These are phyloP conservation scores for Hippasteria phrygiana DNA, from an alignment of 53 echinoderm and acorn worm species.

Conservation along the genomic window DNA sequence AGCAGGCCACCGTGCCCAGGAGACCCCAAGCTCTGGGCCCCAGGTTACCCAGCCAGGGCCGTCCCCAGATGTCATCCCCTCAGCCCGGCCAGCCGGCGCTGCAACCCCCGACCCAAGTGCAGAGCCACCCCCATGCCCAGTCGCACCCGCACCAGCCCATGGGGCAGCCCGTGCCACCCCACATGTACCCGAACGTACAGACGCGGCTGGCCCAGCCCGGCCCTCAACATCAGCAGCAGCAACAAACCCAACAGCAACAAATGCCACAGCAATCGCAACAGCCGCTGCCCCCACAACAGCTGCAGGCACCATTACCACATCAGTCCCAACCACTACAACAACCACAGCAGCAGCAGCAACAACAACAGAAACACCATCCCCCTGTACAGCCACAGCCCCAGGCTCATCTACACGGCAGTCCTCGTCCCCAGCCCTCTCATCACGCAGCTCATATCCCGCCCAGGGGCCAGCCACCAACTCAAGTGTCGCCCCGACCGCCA, in stretches of 20 bases:
- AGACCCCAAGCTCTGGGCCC: conserved; percentile 26
- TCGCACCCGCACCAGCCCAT: conserved; percentile 65
- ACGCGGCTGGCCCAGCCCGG: conserved; percentile 22
- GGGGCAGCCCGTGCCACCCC: conserved; percentile 1
- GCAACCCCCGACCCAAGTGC: conserved; percentile 26
- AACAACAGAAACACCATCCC: conserved; percentile 22
- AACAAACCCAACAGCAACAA: background rate
- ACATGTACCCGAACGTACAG: background rate
- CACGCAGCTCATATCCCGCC: conserved; percentile 35
- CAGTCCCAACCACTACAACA: conserved; percentile 9
- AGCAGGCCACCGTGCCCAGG: conserved; percentile 48
- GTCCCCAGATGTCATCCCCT: conserved; percentile 52
- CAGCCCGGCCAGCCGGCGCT: conserved; percentile 48
- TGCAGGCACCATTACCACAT: conserved; percentile 19
- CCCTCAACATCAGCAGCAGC: conserved; percentile 36
- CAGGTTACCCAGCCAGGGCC: conserved; percentile 20
- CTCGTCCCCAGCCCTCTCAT: conserved; percentile 19
- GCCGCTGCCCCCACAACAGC: conserved; percentile 7
- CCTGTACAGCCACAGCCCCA: conserved; percentile 23
- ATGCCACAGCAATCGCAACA: conserved; percentile 38
- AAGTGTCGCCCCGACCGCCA: conserved; percentile 19
- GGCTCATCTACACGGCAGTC: conserved; percentile 16
- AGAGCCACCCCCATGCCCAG: conserved; percentile 52
- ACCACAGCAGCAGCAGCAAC: conserved; percentile 34
- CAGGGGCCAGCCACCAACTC: conserved; percentile 60